Evolutionary conservation across 1,140 invertebrate genomes (phyloP).

Genomic region (Palaemon carinicauda): DNA sequence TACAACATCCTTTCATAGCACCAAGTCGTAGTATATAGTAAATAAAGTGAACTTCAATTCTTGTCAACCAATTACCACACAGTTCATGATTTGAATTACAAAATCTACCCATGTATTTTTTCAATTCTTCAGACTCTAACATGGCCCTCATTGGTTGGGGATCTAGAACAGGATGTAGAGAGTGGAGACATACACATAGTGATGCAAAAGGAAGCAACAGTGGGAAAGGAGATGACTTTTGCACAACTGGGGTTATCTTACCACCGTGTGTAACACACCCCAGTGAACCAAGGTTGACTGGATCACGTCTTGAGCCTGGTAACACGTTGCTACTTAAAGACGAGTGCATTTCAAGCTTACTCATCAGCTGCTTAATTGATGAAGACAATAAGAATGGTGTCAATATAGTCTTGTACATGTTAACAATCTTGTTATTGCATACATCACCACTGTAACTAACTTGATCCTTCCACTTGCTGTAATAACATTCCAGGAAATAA

Average conservation of each 20-base stretch:
- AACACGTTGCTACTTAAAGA: slow-evolving; percentile 15
- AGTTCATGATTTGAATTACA: background rate
- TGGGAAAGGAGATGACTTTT: slow-evolving; percentile 37
- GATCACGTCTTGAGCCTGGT: slow-evolving; percentile 28
- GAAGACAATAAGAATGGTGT: slow-evolving; percentile 6
- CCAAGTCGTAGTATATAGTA: slow-evolving; percentile 35
- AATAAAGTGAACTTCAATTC: slow-evolving; percentile 46
- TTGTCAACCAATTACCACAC: slow-evolving; percentile 44
- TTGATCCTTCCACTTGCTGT: slow-evolving; percentile 53
- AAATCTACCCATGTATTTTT: slow-evolving; percentile 24
- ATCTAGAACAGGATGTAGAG: slow-evolving; percentile 42
- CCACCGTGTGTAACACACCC: slow-evolving; percentile 48
- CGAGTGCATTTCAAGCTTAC: slow-evolving; percentile 28
- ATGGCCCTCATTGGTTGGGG: background rate
- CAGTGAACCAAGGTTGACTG: slow-evolving; percentile 48
- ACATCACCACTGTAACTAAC: slow-evolving; percentile 6
- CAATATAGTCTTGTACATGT: slow-evolving; percentile 28
- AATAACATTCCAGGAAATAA: slow-evolving; percentile 43
- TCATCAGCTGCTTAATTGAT: slow-evolving; percentile 2
- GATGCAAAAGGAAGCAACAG: slow-evolving; percentile 39
- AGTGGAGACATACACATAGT: slow-evolving; percentile 21
- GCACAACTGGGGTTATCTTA: slow-evolving; percentile 38
- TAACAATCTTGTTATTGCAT: slow-evolving; percentile 10
- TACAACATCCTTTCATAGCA: background rate
- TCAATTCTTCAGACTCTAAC: slow-evolving; percentile 31